These are phyloP conservation scores for Mirounga angustirostris DNA, from an alignment of 2,113 vertebrate genomes.

Conservation along the genomic window DNA sequence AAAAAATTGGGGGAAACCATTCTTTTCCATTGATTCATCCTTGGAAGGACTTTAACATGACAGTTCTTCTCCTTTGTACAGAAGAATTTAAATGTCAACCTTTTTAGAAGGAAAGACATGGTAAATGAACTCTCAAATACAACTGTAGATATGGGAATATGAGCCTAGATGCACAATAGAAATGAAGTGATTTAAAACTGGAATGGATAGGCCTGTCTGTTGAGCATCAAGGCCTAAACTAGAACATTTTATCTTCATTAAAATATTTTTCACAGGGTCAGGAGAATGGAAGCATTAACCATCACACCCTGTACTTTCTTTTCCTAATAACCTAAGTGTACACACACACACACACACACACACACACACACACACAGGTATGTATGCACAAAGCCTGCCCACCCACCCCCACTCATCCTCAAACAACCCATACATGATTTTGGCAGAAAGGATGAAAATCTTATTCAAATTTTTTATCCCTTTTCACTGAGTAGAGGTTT, in stretches of 20 bases:
- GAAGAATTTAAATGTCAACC: not conserved
- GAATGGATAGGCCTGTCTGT: not conserved
- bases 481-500: slow-evolving; percentile 6
- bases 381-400: not conserved
- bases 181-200: not conserved
- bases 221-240: not conserved
- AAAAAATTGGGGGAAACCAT: not conserved
- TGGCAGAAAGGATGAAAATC: not conserved
- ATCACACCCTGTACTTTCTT: not conserved
- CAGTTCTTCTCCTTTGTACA: not conserved
- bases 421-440: not conserved
- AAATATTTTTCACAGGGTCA: not conserved
- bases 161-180: not conserved
- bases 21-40: not conserved
- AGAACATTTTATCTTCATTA: not conserved
- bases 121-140: not conserved
- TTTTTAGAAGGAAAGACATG: not conserved
- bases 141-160: not conserved
- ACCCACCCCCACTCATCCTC: not conserved
- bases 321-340: not conserved
- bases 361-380: not conserved
- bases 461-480: not conserved
- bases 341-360: not conserved
- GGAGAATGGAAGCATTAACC: not conserved
- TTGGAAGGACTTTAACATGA: not conserved